These are phyloP conservation scores for Oreochromis tanganicae DNA, from an alignment of 2,113 vertebrate genomes.

Conservation along the genomic window DNA sequence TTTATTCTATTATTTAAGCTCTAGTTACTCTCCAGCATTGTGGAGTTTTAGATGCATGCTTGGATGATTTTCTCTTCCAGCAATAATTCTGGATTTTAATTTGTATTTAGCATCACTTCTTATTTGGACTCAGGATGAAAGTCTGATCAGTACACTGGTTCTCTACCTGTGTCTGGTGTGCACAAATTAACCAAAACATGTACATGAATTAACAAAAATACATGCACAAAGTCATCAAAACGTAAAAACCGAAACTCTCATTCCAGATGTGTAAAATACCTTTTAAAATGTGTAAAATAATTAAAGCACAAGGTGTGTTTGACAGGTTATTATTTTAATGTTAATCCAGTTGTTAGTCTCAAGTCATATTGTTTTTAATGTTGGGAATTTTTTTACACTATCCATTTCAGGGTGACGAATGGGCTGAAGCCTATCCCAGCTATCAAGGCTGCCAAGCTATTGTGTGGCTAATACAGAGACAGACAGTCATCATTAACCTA, in stretches of 20 bases:
- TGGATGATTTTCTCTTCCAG: background rate
- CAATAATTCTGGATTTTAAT: background rate
- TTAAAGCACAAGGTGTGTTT: background rate
- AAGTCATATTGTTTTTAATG: background rate
- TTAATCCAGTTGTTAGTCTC: background rate
- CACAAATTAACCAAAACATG: background rate
- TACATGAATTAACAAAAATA: background rate
- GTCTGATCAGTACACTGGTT: background rate
- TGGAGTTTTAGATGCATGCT: background rate
- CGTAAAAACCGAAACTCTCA: accelerated
- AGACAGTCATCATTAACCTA: background rate
- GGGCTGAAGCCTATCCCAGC: background rate
- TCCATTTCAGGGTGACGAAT: background rate
- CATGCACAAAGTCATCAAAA: background rate
- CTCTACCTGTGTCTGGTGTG: background rate
- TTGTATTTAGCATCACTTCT: background rate
- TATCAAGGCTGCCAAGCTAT: background rate
- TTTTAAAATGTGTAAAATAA: background rate
- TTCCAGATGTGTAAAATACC: background rate
- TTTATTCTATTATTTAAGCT: background rate
- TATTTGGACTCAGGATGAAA: background rate
- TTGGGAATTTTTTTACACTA: background rate
- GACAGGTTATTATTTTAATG: background rate
- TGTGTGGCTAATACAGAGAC: background rate
- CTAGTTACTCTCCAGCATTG: background rate